Percentiles rank a stretch among this genome's conserved stretches.
These are phyloP conservation scores for Hassar affinis DNA, from an alignment of 2,113 vertebrate genomes.

Conservation along the genomic window DNA sequence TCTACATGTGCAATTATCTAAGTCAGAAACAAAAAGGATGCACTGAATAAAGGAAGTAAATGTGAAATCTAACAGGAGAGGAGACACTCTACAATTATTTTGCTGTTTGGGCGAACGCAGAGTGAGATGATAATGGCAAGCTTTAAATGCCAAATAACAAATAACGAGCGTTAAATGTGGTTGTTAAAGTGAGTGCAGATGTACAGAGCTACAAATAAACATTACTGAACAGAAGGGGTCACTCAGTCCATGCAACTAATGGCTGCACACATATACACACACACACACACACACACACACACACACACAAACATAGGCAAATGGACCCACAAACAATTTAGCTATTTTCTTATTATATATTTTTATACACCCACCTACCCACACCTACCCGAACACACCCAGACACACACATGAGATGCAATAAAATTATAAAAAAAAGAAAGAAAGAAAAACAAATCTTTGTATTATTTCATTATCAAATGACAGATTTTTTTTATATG, in stretches of 20 bases:
- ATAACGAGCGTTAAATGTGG: conserved; percentile 10
- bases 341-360: background rate
- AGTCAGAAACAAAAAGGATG: background rate
- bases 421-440: background rate
- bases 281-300: background rate
- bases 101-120: background rate
- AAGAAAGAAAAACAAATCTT: background rate
- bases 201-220: background rate
- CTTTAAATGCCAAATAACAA: conserved; percentile 18
- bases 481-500: background rate
- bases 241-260: background rate
- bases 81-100: conserved; percentile 7
- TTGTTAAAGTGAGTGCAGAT: conserved; percentile 11
- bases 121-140: conserved; percentile 14
- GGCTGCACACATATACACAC: background rate
- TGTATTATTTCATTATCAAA: background rate
- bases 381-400: background rate
- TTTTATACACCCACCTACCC: background rate
- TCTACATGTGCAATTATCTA: background rate
- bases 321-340: background rate
- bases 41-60: background rate
- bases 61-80: conserved; percentile 5
- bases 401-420: background rate
- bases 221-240: background rate
- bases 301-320: background rate